Conservation (phyloP, 2,113 vertebrate genomes). For the Meriones unguiculatus region DNA sequence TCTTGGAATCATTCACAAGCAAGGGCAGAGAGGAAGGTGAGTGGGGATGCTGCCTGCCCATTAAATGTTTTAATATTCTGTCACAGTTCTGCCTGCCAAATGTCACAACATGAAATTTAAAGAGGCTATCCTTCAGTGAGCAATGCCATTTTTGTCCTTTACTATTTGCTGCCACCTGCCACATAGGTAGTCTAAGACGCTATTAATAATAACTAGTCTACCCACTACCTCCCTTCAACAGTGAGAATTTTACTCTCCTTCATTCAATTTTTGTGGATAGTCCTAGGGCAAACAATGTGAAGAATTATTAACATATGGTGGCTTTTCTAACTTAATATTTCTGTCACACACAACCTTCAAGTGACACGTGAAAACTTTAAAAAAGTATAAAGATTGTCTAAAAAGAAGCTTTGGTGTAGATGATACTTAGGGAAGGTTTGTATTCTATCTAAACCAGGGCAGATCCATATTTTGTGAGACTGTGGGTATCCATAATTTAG, state of each 20-base stretch:
- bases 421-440: neutral
- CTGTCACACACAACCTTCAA: slow-evolving; percentile 35
- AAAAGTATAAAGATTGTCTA: slow-evolving; percentile 21
- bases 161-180: slow-evolving; percentile 26
- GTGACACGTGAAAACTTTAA: slow-evolving; percentile 21
- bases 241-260: neutral
- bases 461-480: neutral
- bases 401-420: slow-evolving; percentile 33
- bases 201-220: slow-evolving; percentile 49
- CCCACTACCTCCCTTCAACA: slow-evolving; percentile 1
- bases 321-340: slow-evolving; percentile 60
- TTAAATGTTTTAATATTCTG: slow-evolving; percentile 78
- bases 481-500: neutral
- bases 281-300: slow-evolving; percentile 27
- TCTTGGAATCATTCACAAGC: slow-evolving; percentile 51
- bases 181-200: slow-evolving; percentile 33
- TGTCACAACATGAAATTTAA: slow-evolving; percentile 74
- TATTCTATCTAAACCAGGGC: neutral
- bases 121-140: slow-evolving; percentile 58
- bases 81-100: slow-evolving; percentile 71
- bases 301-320: slow-evolving; percentile 5
- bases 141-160: slow-evolving; percentile 68
- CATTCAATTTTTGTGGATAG: slow-evolving; percentile 35
- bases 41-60: slow-evolving; percentile 49
- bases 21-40: slow-evolving; percentile 77